Conservation (phyloP, 2,888 invertebrate genomes). For the Cephonodes hylas region DNA sequence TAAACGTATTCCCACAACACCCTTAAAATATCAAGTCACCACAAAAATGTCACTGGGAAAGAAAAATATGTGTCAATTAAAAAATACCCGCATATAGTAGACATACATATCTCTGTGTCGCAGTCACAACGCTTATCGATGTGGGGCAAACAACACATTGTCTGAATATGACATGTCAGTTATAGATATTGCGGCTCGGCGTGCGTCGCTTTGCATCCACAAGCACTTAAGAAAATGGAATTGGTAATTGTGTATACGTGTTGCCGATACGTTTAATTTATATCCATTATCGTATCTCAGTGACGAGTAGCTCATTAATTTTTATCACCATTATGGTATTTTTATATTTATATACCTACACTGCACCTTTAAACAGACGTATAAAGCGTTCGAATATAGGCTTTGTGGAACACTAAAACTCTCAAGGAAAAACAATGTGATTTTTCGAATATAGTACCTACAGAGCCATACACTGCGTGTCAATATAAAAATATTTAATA, state of each 20-base stretch:
- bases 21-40: not conserved
- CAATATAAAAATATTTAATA: too few relatives aligned
- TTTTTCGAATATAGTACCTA: too few relatives aligned
- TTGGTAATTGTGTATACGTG: not conserved
- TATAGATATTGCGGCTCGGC: slow-evolving; percentile 7
- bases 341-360: too few relatives aligned
- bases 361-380: too few relatives aligned
- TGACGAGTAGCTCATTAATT: not conserved
- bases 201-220: not conserved
- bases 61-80: too few relatives aligned
- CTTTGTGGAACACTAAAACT: too few relatives aligned
- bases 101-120: not conserved
- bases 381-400: too few relatives aligned
- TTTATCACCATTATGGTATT: too few relatives aligned
- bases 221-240: slow-evolving; percentile 5
- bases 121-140: slow-evolving; percentile 44
- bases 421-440: too few relatives aligned
- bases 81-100: not conserved
- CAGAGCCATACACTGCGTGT: too few relatives aligned
- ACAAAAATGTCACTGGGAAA: not conserved
- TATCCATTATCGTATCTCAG: not conserved
- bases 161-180: slow-evolving; percentile 26
- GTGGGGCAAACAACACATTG: slow-evolving; percentile 46
- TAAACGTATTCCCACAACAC: too few relatives aligned
- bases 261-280: not conserved